A percentile compares a stretch with the other conserved stretches of the same genome.
Conservation (phyloP, 2,113 vertebrate genomes). For the Vulpes ferrilata region DNA sequence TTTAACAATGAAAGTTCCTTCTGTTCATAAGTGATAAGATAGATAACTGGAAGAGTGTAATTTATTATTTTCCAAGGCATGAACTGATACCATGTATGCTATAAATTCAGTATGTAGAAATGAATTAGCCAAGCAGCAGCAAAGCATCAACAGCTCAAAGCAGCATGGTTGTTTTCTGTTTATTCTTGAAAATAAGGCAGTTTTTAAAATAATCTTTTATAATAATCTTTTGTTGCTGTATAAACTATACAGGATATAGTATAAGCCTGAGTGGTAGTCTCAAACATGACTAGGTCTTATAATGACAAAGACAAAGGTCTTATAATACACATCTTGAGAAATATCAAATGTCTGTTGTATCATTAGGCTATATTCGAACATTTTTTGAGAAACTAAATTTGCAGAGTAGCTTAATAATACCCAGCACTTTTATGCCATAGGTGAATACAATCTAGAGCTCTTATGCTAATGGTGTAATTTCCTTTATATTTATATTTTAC, state of each 20-base stretch:
- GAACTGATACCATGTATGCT: not conserved
- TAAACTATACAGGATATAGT: too few relatives aligned
- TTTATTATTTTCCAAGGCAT: not conserved
- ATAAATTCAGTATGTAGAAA: too few relatives aligned
- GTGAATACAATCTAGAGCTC: not conserved
- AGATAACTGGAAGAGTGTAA: not conserved
- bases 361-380: not conserved
- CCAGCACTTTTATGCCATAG: not conserved
- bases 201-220: not conserved
- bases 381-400: not conserved
- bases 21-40: not conserved
- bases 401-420: not conserved
- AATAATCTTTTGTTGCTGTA: not conserved
- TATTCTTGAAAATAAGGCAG: not conserved
- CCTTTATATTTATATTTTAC: not conserved
- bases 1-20: not conserved
- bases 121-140: not conserved
- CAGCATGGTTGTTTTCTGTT: not conserved
- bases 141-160: not conserved
- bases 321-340: not conserved
- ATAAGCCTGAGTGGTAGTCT: not conserved
- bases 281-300: not conserved
- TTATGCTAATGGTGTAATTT: not conserved
- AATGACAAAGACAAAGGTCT: not conserved
- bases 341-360: not conserved